Percentiles rank a stretch among this genome's conserved stretches.
phyloP scores from a whole-genome alignment of 53 echinoderm and acorn worm species.

The Henricia sp. region DNA sequence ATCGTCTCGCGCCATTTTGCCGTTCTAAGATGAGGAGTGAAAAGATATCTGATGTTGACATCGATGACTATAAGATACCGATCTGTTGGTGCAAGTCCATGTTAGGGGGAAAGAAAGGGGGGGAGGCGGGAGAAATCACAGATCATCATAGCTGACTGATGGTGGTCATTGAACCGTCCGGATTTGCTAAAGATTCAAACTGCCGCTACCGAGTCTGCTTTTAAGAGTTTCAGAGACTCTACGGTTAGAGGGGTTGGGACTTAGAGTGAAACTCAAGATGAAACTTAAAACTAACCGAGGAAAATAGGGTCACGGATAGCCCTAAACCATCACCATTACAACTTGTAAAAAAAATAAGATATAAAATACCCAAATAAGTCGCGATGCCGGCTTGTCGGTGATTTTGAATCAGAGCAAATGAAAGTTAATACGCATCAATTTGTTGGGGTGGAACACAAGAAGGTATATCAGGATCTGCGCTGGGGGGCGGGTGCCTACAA shows the following conservation, averaged over 20 bases:
- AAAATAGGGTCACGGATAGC: conserved; percentile 62
- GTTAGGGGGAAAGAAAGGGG: conserved; percentile 10
- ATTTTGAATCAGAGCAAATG: conserved; percentile 34
- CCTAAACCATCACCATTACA: conserved; percentile 37
- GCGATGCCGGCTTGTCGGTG: conserved; percentile 30
- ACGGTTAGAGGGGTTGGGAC: too few species aligned
- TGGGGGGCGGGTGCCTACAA: conserved; percentile 32
- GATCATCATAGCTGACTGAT: neutral
- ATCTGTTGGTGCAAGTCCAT: conserved; percentile 64
- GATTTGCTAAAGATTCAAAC: neutral
- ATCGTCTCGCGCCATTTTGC: conserved; percentile 61
- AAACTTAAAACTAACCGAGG: conserved; percentile 48
- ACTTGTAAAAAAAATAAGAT: neutral
- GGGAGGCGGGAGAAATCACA: neutral
- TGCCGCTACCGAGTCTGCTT: conserved; percentile 20
- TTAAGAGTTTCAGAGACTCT: conserved; percentile 42
- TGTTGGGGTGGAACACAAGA: conserved; percentile 21
- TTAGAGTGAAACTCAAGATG: conserved; percentile 55
- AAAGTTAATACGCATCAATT: conserved; percentile 58
- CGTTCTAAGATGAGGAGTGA: conserved; percentile 46
- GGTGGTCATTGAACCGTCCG: conserved; percentile 58
- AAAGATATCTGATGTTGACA: conserved; percentile 56
- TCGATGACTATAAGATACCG: conserved; percentile 50
- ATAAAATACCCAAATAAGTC: conserved; percentile 18
- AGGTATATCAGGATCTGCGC: conserved; percentile 35